Percentiles rank a stretch among this genome's conserved stretches.
These are phyloP conservation scores for Drosophila sordidapex DNA, from an alignment of 2,888 invertebrate genomes.

Conservation along the genomic window DNA sequence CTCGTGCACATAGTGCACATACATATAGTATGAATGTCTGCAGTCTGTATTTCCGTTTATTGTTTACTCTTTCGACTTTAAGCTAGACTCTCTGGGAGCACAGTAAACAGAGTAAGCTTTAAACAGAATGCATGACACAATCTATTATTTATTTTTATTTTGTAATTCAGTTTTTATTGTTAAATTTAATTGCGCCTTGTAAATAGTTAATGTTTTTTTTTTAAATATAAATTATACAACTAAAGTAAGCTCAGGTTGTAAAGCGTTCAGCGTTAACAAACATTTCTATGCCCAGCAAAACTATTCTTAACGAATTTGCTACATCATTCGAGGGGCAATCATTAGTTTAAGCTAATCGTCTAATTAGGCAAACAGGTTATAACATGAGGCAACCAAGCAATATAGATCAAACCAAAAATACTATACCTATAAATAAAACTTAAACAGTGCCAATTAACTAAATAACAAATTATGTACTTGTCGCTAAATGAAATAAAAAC, in stretches of 20 bases:
- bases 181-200: constrained; percentile 40
- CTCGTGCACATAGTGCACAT: constrained; percentile 37
- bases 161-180: constrained; percentile 18
- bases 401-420: constrained; percentile 20
- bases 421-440: constrained; percentile 26
- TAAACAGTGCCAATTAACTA: constrained; percentile 72
- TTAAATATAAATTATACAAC: constrained; percentile 18
- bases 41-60: constrained; percentile 41
- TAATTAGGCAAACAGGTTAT: constrained; percentile 28
- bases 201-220: constrained; percentile 60
- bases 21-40: constrained; percentile 23
- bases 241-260: constrained; percentile 74
- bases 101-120: constrained; percentile 6
- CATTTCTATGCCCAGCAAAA: constrained; percentile 41
- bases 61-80: constrained; percentile 7
- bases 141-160: constrained; percentile 51
- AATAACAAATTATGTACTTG: constrained; percentile 41
- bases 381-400: constrained; percentile 27
- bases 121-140: constrained; percentile 25
- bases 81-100: constrained; percentile 8
- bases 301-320: constrained; percentile 19
- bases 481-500: constrained; percentile 15
- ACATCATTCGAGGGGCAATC: constrained; percentile 62
- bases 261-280: constrained; percentile 55
- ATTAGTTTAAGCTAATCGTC: constrained; percentile 60